These are phyloP conservation scores for Matsumyia berberina DNA, from an alignment of 2,888 invertebrate species.

Conservation along the genomic window DNA sequence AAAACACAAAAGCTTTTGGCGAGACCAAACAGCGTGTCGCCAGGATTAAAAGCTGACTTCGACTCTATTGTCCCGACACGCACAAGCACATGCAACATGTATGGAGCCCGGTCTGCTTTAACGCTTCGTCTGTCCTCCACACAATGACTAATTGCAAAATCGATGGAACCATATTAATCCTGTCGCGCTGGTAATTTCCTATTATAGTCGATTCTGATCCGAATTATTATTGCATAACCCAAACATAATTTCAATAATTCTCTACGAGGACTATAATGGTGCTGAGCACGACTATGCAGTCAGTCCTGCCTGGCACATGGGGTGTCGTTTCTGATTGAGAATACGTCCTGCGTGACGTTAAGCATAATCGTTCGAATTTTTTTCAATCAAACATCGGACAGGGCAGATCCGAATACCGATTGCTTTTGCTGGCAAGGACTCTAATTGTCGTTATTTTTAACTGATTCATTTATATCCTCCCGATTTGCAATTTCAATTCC, in stretches of 20 bases:
- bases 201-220: conserved; percentile 50
- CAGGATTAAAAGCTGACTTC: conserved; percentile 12
- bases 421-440: conserved; percentile 22
- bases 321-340: conserved; percentile 13
- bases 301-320: not conserved
- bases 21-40: not conserved
- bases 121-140: conserved; percentile 43
- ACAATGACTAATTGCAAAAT: conserved; percentile 68
- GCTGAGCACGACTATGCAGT: not conserved
- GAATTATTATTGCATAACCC: conserved; percentile 62
- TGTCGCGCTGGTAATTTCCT: conserved; percentile 63
- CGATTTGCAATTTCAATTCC: conserved; percentile 29
- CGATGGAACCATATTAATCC: conserved; percentile 66
- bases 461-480: conserved; percentile 49
- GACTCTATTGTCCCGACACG: conserved; percentile 21
- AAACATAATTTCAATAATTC: conserved; percentile 57
- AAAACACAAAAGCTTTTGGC: not conserved
- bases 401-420: not conserved
- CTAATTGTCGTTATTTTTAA: conserved; percentile 43
- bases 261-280: conserved; percentile 19
- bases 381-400: conserved; percentile 35
- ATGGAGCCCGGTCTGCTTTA: conserved; percentile 15
- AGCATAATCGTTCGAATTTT: conserved; percentile 38
- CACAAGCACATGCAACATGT: conserved; percentile 33
- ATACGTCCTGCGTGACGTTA: conserved; percentile 14